A percentile compares a stretch with the other conserved stretches of the same genome.
Evolutionary conservation across 2,113 vertebrate genomes (phyloP).

Genomic region (Gambusia affinis): DNA sequence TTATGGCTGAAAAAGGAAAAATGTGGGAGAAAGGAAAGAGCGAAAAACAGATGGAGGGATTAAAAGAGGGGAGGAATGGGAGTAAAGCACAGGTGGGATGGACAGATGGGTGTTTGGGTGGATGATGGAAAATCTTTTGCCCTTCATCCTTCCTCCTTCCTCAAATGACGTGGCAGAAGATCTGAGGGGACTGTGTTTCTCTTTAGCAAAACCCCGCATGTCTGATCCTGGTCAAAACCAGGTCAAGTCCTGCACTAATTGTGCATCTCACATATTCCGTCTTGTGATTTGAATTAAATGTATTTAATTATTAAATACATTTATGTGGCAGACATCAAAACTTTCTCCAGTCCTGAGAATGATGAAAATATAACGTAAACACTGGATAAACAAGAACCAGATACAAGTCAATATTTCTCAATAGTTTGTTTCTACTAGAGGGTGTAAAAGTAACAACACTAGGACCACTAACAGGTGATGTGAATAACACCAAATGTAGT

Average conservation of each 20-base stretch:
- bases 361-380: slow-evolving; percentile 48
- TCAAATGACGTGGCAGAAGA: slow-evolving; percentile 73
- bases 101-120: slow-evolving; percentile 53
- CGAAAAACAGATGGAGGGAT: slow-evolving; percentile 77
- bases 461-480: not conserved
- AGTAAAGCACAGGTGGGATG: slow-evolving; percentile 76
- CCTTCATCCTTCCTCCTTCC: slow-evolving; percentile 41
- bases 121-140: slow-evolving; percentile 73
- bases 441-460: not conserved
- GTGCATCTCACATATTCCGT: slow-evolving; percentile 68
- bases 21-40: slow-evolving; percentile 48
- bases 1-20: slow-evolving; percentile 56
- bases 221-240: slow-evolving; percentile 63
- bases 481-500: not conserved
- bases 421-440: not conserved
- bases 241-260: slow-evolving; percentile 62
- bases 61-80: slow-evolving; percentile 58
- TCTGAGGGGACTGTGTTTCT: slow-evolving; percentile 51
- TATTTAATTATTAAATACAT: slow-evolving; percentile 68
- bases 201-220: slow-evolving; percentile 61
- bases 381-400: slow-evolving; percentile 20
- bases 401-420: not conserved
- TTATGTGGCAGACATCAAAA: slow-evolving; percentile 77
- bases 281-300: slow-evolving; percentile 65
- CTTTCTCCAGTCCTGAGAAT: slow-evolving; percentile 29